Percentiles rank a stretch among this genome's conserved stretches.
These are phyloP conservation scores for Pteropus rufus DNA, from an alignment of 2,797 vertebrate species.

Conservation along the genomic window DNA sequence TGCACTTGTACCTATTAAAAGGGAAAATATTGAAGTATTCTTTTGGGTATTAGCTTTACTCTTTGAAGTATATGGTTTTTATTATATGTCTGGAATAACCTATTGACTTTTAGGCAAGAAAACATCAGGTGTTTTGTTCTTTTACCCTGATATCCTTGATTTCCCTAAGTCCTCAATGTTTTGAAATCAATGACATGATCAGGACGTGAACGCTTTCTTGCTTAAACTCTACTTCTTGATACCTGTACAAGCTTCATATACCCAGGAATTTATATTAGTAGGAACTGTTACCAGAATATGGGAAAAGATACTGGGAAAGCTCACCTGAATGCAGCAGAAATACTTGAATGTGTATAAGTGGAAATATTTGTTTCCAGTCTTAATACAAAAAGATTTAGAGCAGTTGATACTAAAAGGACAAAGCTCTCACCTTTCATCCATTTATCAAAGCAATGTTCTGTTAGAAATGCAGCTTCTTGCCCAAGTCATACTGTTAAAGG, in stretches of 20 bases:
- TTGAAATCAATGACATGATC: background rate
- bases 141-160: background rate
- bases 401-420: background rate
- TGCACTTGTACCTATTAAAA: slow-evolving; percentile 16
- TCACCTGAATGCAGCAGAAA: background rate
- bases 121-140: background rate
- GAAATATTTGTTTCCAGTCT: background rate
- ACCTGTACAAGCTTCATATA: background rate
- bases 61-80: background rate
- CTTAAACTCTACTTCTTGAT: background rate
- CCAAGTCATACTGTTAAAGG: background rate
- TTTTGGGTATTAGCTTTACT: background rate
- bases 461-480: background rate
- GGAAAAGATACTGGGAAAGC: background rate
- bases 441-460: background rate
- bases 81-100: background rate
- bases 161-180: background rate
- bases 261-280: background rate
- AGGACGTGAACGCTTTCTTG: background rate
- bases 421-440: background rate
- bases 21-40: background rate
- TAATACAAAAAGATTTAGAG: background rate
- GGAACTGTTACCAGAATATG: background rate
- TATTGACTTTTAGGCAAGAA: slow-evolving; percentile 16
- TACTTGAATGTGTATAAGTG: background rate